Percentiles rank a stretch among this genome's conserved stretches.
These are phyloP conservation scores for Osmerus eperlanus DNA, from an alignment of 2,113 vertebrate species.

Conservation along the genomic window DNA sequence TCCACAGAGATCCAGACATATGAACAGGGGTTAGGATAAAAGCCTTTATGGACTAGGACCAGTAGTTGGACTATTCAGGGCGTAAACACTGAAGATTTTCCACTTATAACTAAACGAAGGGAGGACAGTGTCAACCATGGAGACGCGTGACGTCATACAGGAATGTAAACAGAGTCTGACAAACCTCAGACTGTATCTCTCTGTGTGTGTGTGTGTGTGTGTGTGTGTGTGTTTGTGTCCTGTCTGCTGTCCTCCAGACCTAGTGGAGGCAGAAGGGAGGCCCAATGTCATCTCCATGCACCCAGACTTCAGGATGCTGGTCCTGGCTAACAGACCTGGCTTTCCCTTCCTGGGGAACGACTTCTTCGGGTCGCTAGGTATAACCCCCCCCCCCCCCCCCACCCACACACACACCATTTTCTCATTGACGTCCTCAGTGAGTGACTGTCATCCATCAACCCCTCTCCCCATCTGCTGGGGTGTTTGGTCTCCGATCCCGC, in stretches of 20 bases:
- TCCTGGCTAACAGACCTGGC: conserved; percentile 93
- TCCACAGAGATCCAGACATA: conserved; percentile 5
- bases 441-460: neutral
- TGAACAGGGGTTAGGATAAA: conserved; percentile 32
- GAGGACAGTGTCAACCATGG: neutral
- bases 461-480: neutral
- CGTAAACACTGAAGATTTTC: conserved; percentile 26
- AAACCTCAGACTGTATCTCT: conserved; percentile 7
- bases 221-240: neutral
- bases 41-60: conserved; percentile 45
- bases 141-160: neutral
- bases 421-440: neutral
- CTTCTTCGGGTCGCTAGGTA: conserved; percentile 96
- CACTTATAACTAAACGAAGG: neutral
- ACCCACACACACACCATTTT: neutral
- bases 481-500: too few species aligned
- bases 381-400: neutral
- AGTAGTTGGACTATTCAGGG: neutral
- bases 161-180: conserved; percentile 41
- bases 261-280: conserved; percentile 64
- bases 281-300: conserved; percentile 84
- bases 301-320: conserved; percentile 95
- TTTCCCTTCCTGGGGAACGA: conserved; percentile 98
- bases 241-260: conserved; percentile 70
- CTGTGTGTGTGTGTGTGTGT: too few species aligned